Percentiles rank a stretch among this genome's conserved stretches.
Conservation (phyloP, 2,113 vertebrate genomes). For the Elephantulus edwardii region DNA sequence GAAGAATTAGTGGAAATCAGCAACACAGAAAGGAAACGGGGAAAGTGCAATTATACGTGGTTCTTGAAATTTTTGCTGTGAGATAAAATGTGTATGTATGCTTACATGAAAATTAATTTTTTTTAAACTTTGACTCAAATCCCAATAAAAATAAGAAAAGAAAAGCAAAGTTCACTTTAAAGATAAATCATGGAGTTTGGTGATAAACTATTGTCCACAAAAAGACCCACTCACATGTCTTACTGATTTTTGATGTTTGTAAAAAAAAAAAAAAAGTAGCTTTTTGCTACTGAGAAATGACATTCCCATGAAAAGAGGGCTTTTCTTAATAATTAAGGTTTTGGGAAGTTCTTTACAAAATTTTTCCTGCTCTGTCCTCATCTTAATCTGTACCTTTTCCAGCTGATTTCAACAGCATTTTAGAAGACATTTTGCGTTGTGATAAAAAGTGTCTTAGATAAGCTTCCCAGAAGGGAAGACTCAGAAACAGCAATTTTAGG, state of each 20-base stretch:
- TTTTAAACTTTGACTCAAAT: no score
- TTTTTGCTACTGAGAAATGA: slow-evolving; percentile 17
- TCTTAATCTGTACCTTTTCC: slow-evolving; percentile 17
- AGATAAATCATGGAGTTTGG: background rate
- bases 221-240: background rate
- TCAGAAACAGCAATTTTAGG: background rate
- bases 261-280: no score
- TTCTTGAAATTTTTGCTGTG: no score
- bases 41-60: no score
- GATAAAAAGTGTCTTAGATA: background rate
- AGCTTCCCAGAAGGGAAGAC: background rate
- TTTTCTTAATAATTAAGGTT: slow-evolving; percentile 17
- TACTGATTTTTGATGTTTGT: slow-evolving; percentile 40
- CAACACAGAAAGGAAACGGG: no score
- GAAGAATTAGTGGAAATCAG: no score
- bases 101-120: no score
- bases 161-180: slow-evolving; percentile 37
- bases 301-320: background rate
- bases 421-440: slow-evolving; percentile 43
- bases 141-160: no score
- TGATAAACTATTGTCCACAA: background rate
- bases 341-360: background rate
- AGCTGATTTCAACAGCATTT: background rate
- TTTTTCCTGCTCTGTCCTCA: background rate
- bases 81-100: no score